Conservation (phyloP, 2,113 vertebrate genomes). For the Silurus meridionalis region DNA sequence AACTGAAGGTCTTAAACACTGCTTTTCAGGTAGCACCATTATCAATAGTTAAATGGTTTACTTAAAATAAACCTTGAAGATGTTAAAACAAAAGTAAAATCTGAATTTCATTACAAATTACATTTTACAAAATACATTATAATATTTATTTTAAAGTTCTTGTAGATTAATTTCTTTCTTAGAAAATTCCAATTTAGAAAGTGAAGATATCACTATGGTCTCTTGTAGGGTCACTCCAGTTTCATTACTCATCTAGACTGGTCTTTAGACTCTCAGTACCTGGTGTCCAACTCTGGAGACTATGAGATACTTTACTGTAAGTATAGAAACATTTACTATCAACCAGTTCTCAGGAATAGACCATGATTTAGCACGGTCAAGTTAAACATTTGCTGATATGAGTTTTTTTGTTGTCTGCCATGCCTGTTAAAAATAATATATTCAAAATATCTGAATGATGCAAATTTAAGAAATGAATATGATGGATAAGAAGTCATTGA, state of each 20-base stretch:
- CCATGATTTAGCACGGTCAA: neutral
- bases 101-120: neutral
- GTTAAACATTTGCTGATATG: neutral
- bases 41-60: neutral
- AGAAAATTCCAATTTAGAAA: neutral
- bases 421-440: neutral
- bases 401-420: neutral
- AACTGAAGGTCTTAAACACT: neutral
- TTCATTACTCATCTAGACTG: constrained; percentile 98
- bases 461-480: neutral
- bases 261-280: constrained; percentile 93
- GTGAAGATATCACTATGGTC: neutral
- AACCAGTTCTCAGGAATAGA: neutral
- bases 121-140: neutral
- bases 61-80: neutral
- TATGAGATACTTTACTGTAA: constrained; percentile 99
- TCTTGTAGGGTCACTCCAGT: constrained; percentile 91
- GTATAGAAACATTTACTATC: constrained; percentile 60
- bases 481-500: neutral
- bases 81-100: neutral
- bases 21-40: neutral
- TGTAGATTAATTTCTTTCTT: too few species aligned
- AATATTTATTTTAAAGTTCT: neutral
- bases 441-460: neutral
- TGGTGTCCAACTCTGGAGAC: constrained; percentile 97